Evolutionary conservation across 1,140 invertebrate genomes (phyloP), one percentile per base, ranked within the genome.

Genomic region (Eumeta japonica): DNA sequence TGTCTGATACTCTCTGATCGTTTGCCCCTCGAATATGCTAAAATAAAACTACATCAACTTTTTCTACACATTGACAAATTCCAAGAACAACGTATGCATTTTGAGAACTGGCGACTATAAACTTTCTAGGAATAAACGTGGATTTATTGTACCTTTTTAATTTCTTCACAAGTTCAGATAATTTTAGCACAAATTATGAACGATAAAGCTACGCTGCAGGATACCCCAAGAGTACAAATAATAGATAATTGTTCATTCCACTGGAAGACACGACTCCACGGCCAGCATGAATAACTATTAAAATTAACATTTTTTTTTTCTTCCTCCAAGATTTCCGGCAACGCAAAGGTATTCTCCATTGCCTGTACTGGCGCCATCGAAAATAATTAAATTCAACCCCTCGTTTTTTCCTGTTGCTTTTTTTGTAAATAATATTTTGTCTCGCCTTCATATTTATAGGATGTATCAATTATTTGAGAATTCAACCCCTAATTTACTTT

Each of bases 311-410:
- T 60, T 81, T 90, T 38, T 77, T 82, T 52, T 89, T 86, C 19
- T 87, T 0, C 93, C 94, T 1, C 88, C 92, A 0, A 83, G 79
- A 66, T 93, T 97, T 37, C 85, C 86, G 0, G 90, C 92, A 3
- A 87, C 79, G 51, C 93, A 97, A n/a, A 83, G 80, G 61, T 95
- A 97, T 33, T 90, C 84, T 0, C 93, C 94, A 50, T 84, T 83
- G 65, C 97, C 93, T 5, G 85, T 81, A 11, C 75, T 73, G 4
- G 77, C 76, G 0, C 89, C 80, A 31, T 87, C 80, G 1, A 80
- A 68, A 16, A 93, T 85, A 1, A 88, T 90, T 16, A 92, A 65
- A 71, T 93, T 87, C 41, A 87, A 73, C 90, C 87, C 86, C 71
- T 76, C 70, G 42, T 73, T 77, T 20, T 65, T 63, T 13, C 66